Evolutionary conservation across 2,888 invertebrate genomes (phyloP).

Genomic region (Luperina nickerlii): DNA sequence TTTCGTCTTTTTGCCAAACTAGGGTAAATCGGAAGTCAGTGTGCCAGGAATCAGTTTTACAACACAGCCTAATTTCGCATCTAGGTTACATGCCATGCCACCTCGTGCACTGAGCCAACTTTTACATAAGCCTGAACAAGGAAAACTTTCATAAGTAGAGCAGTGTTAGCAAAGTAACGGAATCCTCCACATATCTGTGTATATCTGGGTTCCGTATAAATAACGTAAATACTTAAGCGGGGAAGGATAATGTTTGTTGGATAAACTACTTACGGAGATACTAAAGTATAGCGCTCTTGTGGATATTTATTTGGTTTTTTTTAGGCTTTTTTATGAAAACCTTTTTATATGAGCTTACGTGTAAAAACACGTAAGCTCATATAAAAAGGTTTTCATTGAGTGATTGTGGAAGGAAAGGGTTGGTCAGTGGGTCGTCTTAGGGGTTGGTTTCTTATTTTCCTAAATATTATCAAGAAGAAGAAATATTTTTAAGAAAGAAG

Average conservation of each 20-base stretch:
- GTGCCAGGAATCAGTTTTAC: constrained; percentile 8
- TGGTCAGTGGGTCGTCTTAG: too few species aligned
- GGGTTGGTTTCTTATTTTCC: too few species aligned
- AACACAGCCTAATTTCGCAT: constrained; percentile 33
- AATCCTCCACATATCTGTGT: constrained; percentile 52
- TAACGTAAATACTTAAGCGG: constrained; percentile 67
- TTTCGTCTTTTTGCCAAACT: constrained; percentile 6
- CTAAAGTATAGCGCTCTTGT: constrained; percentile 46
- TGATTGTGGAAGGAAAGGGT: neutral
- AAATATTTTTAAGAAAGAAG: too few species aligned
- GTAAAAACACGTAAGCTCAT: too few species aligned
- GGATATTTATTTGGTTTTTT: constrained; percentile 49
- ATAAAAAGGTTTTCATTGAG: neutral
- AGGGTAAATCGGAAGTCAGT: neutral
- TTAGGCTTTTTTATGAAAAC: neutral
- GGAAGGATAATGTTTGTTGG: constrained; percentile 69
- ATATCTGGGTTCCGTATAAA: constrained; percentile 63
- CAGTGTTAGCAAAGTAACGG: constrained; percentile 55
- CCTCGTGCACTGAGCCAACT: constrained; percentile 36
- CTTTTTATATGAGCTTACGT: constrained; percentile 7
- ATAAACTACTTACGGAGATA: constrained; percentile 65
- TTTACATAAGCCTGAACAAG: constrained; percentile 25
- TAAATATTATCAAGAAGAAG: too few species aligned
- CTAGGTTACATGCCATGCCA: constrained; percentile 16
- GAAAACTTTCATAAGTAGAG: constrained; percentile 39